Base-by-base conservation (phyloP, 1,140 invertebrate genomes). In the Diachasma alloeum region DNA sequence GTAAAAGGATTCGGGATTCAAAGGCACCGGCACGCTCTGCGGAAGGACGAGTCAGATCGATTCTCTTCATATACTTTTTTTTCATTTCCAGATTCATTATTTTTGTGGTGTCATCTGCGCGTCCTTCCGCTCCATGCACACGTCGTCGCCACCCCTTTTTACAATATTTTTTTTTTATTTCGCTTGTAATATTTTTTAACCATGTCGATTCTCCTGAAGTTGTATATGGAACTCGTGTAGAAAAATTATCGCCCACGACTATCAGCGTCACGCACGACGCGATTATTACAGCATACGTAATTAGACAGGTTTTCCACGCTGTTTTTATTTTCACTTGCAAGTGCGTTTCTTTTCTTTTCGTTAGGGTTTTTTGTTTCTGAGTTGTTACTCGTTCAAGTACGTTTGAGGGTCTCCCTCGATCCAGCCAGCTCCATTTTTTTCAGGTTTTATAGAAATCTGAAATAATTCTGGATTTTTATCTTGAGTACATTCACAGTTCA, bases 1-100 rank as follows among this genome's bases (percentile, higher is more conserved):
- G 70, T 78, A 75, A 81, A 83, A 79, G 78, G 78, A 82, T 84
- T 82, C 68, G 77, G 66, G 73, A 81, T 83, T 84, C 78, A 79
- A 86, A 86, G 85, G 85, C 85, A 86, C 85, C 84, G 82, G 78
- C 81, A 83, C 81, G 77, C 78, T 82, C 77, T 79, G 76, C 66
- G 78, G 77, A 81, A 83, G 80, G 69, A 78, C 67, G 56, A 70
- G 53, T 74, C 39, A 53, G 24, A 78, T 74, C 39, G 48, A 78
- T 67, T 76, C 22, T 66, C 48, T n/a, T 22, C 15, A 37, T 22
- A 9, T 31, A 31, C 31, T 46, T 46, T 72, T 11, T 71, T 71
- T 66, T 37, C 42, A 66, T 76, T 71, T 22, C 31, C 15, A 68
- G 44, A 36, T 59, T 70, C 44, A 36, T 31, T n/a, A 70, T 56